These are phyloP conservation scores for Apamea epomidion DNA, from an alignment of 2,888 invertebrate genomes.

Conservation along the genomic window DNA sequence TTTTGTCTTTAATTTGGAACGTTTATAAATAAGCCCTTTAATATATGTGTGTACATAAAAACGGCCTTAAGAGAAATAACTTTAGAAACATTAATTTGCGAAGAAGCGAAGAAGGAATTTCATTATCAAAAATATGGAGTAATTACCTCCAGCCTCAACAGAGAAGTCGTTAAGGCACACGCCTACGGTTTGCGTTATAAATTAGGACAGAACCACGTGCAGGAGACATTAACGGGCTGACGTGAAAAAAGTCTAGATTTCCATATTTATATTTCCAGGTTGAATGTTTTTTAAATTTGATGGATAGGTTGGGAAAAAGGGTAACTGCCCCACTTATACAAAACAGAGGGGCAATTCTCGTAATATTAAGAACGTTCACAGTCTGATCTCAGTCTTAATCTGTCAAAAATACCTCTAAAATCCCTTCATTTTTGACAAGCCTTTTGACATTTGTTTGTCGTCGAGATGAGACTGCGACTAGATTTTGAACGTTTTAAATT, in stretches of 20 bases:
- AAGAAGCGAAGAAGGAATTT: neutral
- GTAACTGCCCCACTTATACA: neutral
- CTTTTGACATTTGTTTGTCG: no score
- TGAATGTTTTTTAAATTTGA: neutral
- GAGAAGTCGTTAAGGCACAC: slow-evolving; percentile 26
- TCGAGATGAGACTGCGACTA: no score
- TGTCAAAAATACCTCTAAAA: no score
- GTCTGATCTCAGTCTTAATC: no score
- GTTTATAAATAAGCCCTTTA: no score
- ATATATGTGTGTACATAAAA: neutral
- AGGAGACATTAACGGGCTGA: slow-evolving; percentile 7
- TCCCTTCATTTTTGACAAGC: no score
- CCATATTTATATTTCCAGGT: neutral
- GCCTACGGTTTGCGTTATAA: slow-evolving; percentile 6
- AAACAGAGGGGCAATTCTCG: no score
- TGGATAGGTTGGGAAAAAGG: no score
- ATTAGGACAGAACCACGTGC: slow-evolving; percentile 37
- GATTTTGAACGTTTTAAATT: no score
- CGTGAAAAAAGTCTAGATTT: neutral
- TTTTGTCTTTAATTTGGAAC: no score
- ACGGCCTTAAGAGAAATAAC: neutral
- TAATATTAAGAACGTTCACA: no score
- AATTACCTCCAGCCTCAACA: neutral
- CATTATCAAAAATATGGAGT: neutral
- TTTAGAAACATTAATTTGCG: neutral